These are phyloP conservation scores for Lontra canadensis DNA, from an alignment of 2,113 vertebrate species.

Conservation along the genomic window DNA sequence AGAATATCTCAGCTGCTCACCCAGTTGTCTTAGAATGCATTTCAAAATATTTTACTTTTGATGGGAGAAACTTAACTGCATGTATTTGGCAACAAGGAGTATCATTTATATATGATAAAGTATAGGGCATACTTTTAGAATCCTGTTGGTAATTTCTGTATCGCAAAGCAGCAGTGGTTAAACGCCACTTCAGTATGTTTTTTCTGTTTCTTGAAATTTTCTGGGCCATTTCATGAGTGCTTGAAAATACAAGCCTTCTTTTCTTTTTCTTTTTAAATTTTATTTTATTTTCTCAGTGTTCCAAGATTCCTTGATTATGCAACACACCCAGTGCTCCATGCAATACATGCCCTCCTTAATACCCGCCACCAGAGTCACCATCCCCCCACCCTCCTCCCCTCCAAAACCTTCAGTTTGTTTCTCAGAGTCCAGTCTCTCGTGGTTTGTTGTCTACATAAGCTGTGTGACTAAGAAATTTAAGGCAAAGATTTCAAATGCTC, in stretches of 20 bases:
- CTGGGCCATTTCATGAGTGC: neutral
- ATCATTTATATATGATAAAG: neutral
- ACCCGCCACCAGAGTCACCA: too few species aligned
- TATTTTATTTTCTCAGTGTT: too few species aligned
- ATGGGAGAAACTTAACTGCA: neutral
- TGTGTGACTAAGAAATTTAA: slow-evolving; percentile 12
- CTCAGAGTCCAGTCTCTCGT: too few species aligned
- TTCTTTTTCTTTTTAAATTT: neutral
- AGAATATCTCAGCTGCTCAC: neutral
- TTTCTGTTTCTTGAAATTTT: neutral
- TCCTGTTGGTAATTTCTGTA: neutral
- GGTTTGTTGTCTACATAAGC: neutral
- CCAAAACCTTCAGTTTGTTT: too few species aligned
- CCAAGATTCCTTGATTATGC: too few species aligned
- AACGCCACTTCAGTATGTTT: neutral
- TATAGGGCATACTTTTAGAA: neutral
- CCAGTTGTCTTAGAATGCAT: neutral
- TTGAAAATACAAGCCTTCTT: neutral
- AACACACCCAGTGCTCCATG: too few species aligned
- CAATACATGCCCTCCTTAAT: too few species aligned
- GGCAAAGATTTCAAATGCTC: slow-evolving; percentile 42
- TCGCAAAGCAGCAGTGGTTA: neutral
- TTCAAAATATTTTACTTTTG: neutral
- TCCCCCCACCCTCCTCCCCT: too few species aligned
- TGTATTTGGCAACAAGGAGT: neutral